Conservation (phyloP, 2,888 invertebrate species). For the Drosophila neutralis region DNA sequence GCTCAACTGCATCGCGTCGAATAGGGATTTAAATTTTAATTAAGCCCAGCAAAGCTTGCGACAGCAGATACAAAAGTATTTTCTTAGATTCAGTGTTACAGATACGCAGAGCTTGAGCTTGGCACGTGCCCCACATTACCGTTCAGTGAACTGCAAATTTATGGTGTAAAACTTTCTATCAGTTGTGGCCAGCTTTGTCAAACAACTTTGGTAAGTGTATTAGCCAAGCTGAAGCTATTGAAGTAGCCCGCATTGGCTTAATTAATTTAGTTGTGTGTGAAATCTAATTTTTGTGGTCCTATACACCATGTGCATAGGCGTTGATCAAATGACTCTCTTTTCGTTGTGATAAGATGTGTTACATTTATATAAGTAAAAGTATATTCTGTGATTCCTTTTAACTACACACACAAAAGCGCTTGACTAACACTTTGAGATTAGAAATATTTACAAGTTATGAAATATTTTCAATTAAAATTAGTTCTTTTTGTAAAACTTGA, state of each 20-base stretch:
- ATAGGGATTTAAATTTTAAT: conserved; percentile 52
- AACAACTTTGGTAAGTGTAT: conserved; percentile 45
- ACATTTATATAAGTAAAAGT: fast-evolving
- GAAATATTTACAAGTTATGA: background rate
- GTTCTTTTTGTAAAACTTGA: no score
- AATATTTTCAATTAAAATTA: background rate
- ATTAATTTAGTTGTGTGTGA: conserved; percentile 63
- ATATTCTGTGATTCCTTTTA: background rate
- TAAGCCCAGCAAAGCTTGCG: conserved; percentile 30
- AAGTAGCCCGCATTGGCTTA: conserved; percentile 61
- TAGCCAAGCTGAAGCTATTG: conserved; percentile 53
- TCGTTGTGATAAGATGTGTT: background rate
- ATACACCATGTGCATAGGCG: background rate
- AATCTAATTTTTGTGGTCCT: conserved; percentile 17
- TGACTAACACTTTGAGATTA: background rate
- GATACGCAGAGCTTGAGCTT: conserved; percentile 2
- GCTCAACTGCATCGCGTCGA: background rate
- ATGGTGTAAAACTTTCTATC: conserved; percentile 47
- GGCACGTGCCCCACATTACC: conserved; percentile 47
- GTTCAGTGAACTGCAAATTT: conserved; percentile 21
- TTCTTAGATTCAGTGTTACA: background rate
- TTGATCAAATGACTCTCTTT: background rate
- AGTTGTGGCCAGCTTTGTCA: conserved; percentile 7
- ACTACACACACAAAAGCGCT: no score
- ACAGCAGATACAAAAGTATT: conserved; percentile 30